Evolutionary conservation across 2,888 invertebrate species (phyloP).

Genomic region (Tanypteryx hageni): DNA sequence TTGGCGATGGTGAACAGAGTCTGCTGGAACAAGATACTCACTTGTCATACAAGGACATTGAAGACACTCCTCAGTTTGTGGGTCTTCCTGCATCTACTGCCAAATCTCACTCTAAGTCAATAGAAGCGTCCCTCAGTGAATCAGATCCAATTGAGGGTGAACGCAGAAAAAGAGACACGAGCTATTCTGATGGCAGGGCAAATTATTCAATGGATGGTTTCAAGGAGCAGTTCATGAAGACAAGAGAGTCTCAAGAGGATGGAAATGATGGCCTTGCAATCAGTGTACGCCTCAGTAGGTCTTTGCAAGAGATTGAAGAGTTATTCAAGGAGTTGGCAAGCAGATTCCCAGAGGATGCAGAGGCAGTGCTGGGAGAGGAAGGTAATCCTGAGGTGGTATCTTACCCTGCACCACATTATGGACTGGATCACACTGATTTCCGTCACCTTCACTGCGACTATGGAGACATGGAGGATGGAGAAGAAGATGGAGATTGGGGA

Average conservation of each 20-base stretch:
- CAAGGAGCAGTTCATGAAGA: slow-evolving; percentile 2
- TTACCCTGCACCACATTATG: slow-evolving; percentile 42
- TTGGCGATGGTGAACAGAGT: slow-evolving; percentile 39
- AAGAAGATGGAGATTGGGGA: slow-evolving; percentile 3
- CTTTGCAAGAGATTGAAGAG: slow-evolving; percentile 33
- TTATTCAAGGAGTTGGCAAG: slow-evolving; percentile 26
- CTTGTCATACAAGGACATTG: slow-evolving; percentile 22
- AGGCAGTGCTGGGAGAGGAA: slow-evolving; percentile 33
- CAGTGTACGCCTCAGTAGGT: slow-evolving; percentile 10
- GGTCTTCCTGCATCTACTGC: slow-evolving; percentile 6
- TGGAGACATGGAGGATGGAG: neutral
- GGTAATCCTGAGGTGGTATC: slow-evolving; percentile 23
- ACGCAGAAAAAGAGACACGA: neutral
- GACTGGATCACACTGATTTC: slow-evolving; percentile 70
- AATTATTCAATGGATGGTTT: slow-evolving; percentile 1
- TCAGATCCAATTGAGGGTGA: neutral
- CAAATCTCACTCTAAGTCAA: neutral
- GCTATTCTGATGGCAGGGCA: neutral
- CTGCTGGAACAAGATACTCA: slow-evolving; percentile 4
- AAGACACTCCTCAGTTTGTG: slow-evolving; percentile 40
- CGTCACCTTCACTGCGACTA: slow-evolving; percentile 70
- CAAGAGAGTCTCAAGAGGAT: slow-evolving; percentile 6
- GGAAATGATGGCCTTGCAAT: neutral
- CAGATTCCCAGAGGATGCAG: slow-evolving; percentile 42
- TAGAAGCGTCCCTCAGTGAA: slow-evolving; percentile 22